phyloP scores from a whole-genome alignment of 2,797 vertebrate species.

The Limosa lapponica region DNA sequence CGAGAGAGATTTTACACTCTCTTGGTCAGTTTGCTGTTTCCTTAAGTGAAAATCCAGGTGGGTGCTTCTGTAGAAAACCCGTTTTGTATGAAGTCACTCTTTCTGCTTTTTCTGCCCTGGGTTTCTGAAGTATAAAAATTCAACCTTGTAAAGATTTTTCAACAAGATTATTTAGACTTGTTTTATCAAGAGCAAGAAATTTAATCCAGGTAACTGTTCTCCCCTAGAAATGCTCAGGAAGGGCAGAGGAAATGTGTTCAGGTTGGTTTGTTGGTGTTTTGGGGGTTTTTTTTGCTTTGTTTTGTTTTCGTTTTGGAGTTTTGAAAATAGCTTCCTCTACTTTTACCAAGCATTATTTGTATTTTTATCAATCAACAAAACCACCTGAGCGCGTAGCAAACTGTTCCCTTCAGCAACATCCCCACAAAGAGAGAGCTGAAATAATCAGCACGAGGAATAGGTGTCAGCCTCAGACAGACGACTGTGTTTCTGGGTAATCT shows the following conservation, averaged over 20 bases:
- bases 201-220: background rate
- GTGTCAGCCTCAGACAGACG: conserved; percentile 15
- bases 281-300: background rate
- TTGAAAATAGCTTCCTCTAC: background rate
- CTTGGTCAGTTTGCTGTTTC: background rate
- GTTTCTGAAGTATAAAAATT: background rate
- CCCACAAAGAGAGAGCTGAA: background rate
- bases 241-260: background rate
- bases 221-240: background rate
- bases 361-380: background rate
- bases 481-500: conserved; percentile 31
- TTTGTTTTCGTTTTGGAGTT: background rate
- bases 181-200: background rate
- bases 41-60: background rate
- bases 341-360: background rate
- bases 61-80: background rate
- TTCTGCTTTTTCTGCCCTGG: background rate
- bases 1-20: background rate
- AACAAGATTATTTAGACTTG: background rate
- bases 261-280: background rate
- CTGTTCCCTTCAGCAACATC: background rate
- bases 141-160: background rate
- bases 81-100: background rate
- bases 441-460: background rate
- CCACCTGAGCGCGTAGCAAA: conserved; percentile 3